Evolutionary conservation across 2,888 invertebrate species (phyloP), one percentile per base, ranked within the genome.

Genomic region (Peribatodes rhomboidaria): DNA sequence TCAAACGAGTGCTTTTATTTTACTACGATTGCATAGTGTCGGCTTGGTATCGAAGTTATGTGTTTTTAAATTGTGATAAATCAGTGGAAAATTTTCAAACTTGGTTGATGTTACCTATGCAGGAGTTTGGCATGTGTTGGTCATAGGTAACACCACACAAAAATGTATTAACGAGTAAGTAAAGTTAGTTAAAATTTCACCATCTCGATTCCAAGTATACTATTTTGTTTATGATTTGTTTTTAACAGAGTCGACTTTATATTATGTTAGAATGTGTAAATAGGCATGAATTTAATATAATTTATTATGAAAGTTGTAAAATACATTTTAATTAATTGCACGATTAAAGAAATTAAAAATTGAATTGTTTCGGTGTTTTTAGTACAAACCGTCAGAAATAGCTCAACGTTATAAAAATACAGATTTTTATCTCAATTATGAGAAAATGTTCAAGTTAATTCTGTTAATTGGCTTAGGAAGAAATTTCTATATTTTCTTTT

Each of bases 81-180:
- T 89, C 87, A 0, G 84, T 90, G 1, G 86, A 85, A 4, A 86
- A 87, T 67, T 91, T 89, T 42, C 88, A 90, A 57, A 69, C 81
- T 1, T 90, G 90, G 90, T 62, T 91, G 59, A 65, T 73, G 1
- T 14, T 74, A 20, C 85, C 89, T 16, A 86, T 87, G 87, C 84
- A 86, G 56, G 61, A 68, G 1, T 78, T 86, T 35, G 91, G 90
- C 7, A 85, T 91, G 86, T 87, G 87, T 69, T 91, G 91, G 91
- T 73, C 83, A 0, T 89, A 54, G 53, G 44, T 31, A 47, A 53
- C 9, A 31, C 10, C 27, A 18, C n/a, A 27, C 46, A n/a, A 44
- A 44, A 10, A 7, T 10, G 18, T 20, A n/a, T 11, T 3, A n/a
- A n/a, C n/a, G n/a, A n/a, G n/a, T n/a, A n/a, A n/a, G 3, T 11